These are phyloP conservation scores for Operophtera brumata DNA, from an alignment of 2,888 invertebrate species.

Conservation along the genomic window DNA sequence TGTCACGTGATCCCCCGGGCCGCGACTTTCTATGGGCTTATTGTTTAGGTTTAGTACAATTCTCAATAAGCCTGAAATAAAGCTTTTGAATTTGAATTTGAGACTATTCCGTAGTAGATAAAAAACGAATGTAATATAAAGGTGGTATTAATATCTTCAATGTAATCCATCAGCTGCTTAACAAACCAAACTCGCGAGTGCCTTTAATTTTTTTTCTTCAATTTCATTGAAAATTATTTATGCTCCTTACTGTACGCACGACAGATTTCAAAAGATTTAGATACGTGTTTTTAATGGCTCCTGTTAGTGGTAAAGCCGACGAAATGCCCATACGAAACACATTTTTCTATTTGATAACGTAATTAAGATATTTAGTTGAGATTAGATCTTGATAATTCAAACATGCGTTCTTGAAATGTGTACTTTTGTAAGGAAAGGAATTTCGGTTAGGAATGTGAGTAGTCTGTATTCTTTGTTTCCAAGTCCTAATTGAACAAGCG, in stretches of 20 bases:
- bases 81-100: no score
- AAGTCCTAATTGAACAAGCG: no score
- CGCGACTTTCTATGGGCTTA: no score
- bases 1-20: no score
- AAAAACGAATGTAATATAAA: no score
- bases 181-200: slow-evolving; percentile 44
- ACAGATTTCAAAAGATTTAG: slow-evolving; percentile 65
- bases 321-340: slow-evolving; percentile 58
- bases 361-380: slow-evolving; percentile 48
- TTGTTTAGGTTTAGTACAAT: no score
- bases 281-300: slow-evolving; percentile 66
- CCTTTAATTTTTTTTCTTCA: slow-evolving; percentile 57
- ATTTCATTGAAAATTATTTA: slow-evolving; percentile 68
- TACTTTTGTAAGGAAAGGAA: background rate
- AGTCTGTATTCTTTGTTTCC: no score
- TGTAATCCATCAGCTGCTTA: slow-evolving; percentile 9
- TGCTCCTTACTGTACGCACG: slow-evolving; percentile 53
- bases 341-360: slow-evolving; percentile 67
- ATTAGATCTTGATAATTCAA: slow-evolving; percentile 12
- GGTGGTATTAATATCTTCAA: slow-evolving; percentile 13
- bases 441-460: background rate
- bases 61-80: no score
- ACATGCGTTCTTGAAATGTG: slow-evolving; percentile 1
- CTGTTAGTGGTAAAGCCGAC: slow-evolving; percentile 47
- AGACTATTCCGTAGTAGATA: no score